Evolutionary conservation across 2,888 invertebrate genomes (phyloP).

Genomic region (Brachyopa scutellaris): DNA sequence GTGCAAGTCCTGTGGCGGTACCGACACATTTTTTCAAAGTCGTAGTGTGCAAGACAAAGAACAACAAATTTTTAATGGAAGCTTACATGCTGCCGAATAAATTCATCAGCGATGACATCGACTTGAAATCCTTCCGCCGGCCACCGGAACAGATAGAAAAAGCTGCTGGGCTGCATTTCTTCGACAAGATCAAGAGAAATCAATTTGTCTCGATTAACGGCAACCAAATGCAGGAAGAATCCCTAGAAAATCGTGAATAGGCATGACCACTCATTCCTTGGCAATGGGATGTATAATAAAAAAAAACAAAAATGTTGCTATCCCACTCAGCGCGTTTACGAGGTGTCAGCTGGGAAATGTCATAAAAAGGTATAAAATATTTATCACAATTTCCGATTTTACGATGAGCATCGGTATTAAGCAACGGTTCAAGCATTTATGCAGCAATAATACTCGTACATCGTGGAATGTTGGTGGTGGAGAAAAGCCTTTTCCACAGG

Average conservation of each 20-base stretch:
- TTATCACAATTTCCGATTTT: constrained; percentile 34
- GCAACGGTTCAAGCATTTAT: constrained; percentile 38
- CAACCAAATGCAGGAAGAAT: too few species aligned
- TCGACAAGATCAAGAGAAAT: constrained; percentile 89
- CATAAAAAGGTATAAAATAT: constrained; percentile 24
- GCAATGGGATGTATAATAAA: too few species aligned
- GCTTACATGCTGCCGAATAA: constrained; percentile 96
- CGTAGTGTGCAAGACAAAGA: constrained; percentile 88
- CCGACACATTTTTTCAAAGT: constrained; percentile 99
- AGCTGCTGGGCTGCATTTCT: constrained; percentile 94
- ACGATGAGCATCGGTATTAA: constrained; percentile 17
- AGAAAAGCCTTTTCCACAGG: neutral
- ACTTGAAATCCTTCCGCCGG: constrained; percentile 89
- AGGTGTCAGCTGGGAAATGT: constrained; percentile 21
- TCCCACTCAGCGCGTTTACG: neutral
- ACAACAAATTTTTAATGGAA: constrained; percentile 91
- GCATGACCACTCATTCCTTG: too few species aligned
- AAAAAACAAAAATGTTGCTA: neutral
- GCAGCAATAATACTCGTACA: constrained; percentile 51
- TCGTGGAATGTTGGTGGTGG: neutral
- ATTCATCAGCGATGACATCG: constrained; percentile 88
- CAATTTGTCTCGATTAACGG: constrained; percentile 82
- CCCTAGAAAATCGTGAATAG: too few species aligned
- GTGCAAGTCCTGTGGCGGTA: constrained; percentile 94
- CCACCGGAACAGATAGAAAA: constrained; percentile 94